phyloP scores from a whole-genome alignment of 2,113 vertebrate genomes.

The Nanger granti region DNA sequence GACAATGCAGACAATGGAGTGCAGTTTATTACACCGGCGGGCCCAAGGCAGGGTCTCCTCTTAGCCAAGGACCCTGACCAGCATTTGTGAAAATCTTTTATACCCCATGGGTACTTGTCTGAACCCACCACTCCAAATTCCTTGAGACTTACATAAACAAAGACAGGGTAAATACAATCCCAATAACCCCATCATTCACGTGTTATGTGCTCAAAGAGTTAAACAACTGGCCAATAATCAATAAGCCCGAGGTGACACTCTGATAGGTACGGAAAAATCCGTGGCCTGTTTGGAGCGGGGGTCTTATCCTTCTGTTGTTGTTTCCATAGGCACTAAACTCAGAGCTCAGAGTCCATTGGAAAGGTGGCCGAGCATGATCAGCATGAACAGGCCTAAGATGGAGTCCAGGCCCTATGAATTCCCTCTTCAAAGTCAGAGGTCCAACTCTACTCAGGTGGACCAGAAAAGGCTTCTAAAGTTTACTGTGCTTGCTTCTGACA shows the following conservation, averaged over 20 bases:
- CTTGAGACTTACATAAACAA: not conserved
- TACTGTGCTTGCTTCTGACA: not conserved
- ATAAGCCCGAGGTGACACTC: not conserved
- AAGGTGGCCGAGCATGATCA: too few species aligned
- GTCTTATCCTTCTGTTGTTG: not conserved
- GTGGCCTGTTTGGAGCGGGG: not conserved
- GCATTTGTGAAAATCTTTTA: not conserved
- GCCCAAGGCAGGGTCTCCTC: not conserved
- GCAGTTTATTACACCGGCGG: not conserved
- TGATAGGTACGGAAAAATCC: too few species aligned
- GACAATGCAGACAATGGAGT: not conserved
- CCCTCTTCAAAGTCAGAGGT: not conserved
- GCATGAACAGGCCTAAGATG: too few species aligned
- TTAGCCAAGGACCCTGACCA: not conserved
- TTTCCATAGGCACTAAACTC: too few species aligned
- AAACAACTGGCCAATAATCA: not conserved
- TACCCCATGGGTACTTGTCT: not conserved
- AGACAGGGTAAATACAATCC: not conserved
- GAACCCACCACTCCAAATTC: not conserved
- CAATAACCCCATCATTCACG: not conserved
- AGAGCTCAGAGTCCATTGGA: too few species aligned
- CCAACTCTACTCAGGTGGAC: fast-evolving
- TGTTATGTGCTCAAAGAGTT: not conserved
- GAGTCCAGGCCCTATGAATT: too few species aligned
- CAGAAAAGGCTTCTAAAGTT: not conserved